These are phyloP conservation scores for Macrotrachela quadricornifera DNA, from an alignment of 1,140 invertebrate genomes.

Conservation along the genomic window DNA sequence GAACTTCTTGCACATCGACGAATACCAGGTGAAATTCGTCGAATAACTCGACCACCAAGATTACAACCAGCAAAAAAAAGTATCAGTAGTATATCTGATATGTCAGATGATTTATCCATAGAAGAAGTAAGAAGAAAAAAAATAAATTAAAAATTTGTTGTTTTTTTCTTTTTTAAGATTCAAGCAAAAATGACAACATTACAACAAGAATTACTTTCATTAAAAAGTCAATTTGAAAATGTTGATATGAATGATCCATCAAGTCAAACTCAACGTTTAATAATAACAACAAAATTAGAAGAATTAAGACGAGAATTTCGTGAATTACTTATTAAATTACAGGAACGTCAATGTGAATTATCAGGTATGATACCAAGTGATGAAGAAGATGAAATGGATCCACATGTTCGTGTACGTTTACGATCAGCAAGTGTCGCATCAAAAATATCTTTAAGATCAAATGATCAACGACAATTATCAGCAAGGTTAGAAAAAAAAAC, in stretches of 20 bases:
- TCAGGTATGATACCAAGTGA: slow-evolving; percentile 3
- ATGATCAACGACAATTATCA: not conserved
- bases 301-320: slow-evolving; percentile 2
- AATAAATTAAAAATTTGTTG: not conserved
- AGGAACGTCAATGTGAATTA: not conserved
- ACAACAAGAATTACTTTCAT: not conserved
- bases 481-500: too few relatives aligned
- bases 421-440: not conserved
- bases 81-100: not conserved
- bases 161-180: not conserved
- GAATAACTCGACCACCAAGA: not conserved
- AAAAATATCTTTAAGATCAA: not conserved
- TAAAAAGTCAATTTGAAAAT: not conserved
- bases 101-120: not conserved
- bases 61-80: not conserved
- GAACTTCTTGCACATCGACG: slow-evolving; percentile 3
- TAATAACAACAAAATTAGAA: slow-evolving; percentile 3
- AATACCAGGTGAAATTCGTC: slow-evolving; percentile 6
- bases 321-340: not conserved
- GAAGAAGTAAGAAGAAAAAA: not conserved
- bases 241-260: not conserved
- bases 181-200: slow-evolving; percentile 3
- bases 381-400: slow-evolving; percentile 7
- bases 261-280: not conserved
- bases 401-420: not conserved